phyloP scores from a whole-genome alignment of 2,888 invertebrate species.

The Drosophila emarginata region DNA sequence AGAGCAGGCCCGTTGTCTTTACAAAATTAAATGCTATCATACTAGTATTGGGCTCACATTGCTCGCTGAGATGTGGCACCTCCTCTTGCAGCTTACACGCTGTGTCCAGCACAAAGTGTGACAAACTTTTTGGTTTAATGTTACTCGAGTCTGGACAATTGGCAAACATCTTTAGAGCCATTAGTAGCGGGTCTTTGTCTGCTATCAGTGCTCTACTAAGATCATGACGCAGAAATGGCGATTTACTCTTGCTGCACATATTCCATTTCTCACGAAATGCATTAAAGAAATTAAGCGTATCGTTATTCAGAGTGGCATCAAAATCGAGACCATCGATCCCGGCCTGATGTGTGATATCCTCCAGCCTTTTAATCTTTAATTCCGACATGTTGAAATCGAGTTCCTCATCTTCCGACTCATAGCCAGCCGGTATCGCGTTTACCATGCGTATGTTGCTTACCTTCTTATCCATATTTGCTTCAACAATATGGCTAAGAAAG shows the following conservation, averaged over 20 bases:
- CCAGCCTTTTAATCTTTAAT: slow-evolving; percentile 81
- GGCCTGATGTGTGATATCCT: slow-evolving; percentile 80
- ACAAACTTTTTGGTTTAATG: slow-evolving; percentile 80
- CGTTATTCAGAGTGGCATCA: slow-evolving; percentile 72
- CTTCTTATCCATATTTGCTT: slow-evolving; percentile 46
- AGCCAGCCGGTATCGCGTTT: slow-evolving; percentile 76
- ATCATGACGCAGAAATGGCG: slow-evolving; percentile 59
- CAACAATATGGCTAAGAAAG: background rate
- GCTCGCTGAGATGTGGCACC: slow-evolving; percentile 81
- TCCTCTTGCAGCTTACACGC: slow-evolving; percentile 84
- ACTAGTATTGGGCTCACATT: slow-evolving; percentile 85
- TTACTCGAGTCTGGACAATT: slow-evolving; percentile 81
- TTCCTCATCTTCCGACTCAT: slow-evolving; percentile 75
- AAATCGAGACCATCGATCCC: slow-evolving; percentile 80
- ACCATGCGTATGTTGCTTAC: background rate
- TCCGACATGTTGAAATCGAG: slow-evolving; percentile 61
- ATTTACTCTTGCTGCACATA: slow-evolving; percentile 72
- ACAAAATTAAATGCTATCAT: slow-evolving; percentile 89
- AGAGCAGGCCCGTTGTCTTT: slow-evolving; percentile 86
- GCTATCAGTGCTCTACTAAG: slow-evolving; percentile 40
- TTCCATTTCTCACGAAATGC: slow-evolving; percentile 78
- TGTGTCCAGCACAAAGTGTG: slow-evolving; percentile 84
- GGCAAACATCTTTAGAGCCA: slow-evolving; percentile 81
- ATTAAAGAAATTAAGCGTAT: slow-evolving; percentile 74
- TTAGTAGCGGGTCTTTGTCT: slow-evolving; percentile 73